Conservation (phyloP, 2,113 vertebrate genomes). For the Neolamprologus brichardi region DNA sequence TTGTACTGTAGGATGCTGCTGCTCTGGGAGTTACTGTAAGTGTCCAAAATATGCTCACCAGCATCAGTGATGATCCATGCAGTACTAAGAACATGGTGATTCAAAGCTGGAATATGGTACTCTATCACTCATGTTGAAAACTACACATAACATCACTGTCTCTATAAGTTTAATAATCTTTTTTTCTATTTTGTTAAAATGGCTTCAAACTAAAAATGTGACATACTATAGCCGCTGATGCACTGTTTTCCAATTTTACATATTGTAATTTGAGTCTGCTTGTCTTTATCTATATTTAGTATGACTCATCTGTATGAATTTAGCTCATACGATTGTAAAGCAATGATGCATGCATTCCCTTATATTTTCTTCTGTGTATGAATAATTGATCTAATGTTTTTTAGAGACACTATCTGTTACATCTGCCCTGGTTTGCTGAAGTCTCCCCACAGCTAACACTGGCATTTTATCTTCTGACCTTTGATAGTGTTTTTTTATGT, state of each 20-base stretch:
- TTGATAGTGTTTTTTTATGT: constrained; percentile 12
- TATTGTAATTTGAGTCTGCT: background rate
- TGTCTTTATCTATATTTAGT: background rate
- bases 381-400: constrained; percentile 23
- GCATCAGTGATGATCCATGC: background rate
- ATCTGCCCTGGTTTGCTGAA: background rate
- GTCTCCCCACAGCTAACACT: background rate
- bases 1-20: background rate
- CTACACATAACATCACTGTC: background rate
- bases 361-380: background rate
- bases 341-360: background rate
- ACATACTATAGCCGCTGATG: background rate
- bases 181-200: background rate
- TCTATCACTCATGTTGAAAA: background rate
- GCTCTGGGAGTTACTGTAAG: background rate
- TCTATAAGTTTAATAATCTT: background rate
- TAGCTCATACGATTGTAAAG: background rate
- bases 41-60: background rate
- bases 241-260: background rate
- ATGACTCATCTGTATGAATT: background rate
- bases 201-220: background rate
- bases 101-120: background rate
- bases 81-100: background rate
- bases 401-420: background rate
- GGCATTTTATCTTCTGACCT: constrained; percentile 36